These are phyloP conservation scores for Stichodactyla helianthus DNA, from an alignment of 64 coral and sea anemone species.

Conservation along the genomic window DNA sequence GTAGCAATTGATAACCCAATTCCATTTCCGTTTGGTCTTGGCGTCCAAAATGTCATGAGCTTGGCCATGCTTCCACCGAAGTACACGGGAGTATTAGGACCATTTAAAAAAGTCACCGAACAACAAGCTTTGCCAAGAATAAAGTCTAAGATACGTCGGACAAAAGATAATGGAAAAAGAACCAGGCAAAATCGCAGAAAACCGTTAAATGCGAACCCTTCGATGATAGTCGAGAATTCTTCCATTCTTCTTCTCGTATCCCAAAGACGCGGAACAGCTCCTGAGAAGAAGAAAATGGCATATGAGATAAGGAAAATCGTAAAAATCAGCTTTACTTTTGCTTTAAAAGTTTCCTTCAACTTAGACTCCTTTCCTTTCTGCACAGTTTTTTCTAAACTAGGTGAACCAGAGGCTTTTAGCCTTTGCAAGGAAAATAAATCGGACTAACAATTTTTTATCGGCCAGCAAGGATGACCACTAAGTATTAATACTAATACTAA, in stretches of 20 bases:
- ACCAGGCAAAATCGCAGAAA: slow-evolving; percentile 69
- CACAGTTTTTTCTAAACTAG: too few species aligned
- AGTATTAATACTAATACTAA: neutral
- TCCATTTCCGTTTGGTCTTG: slow-evolving; percentile 46
- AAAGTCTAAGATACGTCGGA: slow-evolving; percentile 55
- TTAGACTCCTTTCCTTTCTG: too few species aligned
- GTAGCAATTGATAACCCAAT: slow-evolving; percentile 66
- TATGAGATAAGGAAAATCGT: neutral
- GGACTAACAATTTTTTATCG: neutral
- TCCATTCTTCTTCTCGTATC: slow-evolving; percentile 61
- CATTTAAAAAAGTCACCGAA: slow-evolving; percentile 56
- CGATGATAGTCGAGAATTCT: slow-evolving; percentile 55
- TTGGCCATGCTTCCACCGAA: slow-evolving; percentile 81
- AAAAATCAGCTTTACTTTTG: too few species aligned
- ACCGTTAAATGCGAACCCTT: slow-evolving; percentile 44
- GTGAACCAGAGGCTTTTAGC: too few species aligned
- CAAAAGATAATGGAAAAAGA: slow-evolving; percentile 54
- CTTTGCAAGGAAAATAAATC: too few species aligned
- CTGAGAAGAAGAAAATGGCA: slow-evolving; percentile 13
- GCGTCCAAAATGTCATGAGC: slow-evolving; percentile 70
- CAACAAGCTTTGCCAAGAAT: slow-evolving; percentile 64
- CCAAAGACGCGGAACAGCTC: slow-evolving; percentile 89
- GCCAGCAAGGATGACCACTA: neutral
- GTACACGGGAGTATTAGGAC: slow-evolving; percentile 69
- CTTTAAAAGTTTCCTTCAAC: too few species aligned